Evolutionary conservation across 2,113 vertebrate species (phyloP).

Genomic region (Triplophysa tibetana): DNA sequence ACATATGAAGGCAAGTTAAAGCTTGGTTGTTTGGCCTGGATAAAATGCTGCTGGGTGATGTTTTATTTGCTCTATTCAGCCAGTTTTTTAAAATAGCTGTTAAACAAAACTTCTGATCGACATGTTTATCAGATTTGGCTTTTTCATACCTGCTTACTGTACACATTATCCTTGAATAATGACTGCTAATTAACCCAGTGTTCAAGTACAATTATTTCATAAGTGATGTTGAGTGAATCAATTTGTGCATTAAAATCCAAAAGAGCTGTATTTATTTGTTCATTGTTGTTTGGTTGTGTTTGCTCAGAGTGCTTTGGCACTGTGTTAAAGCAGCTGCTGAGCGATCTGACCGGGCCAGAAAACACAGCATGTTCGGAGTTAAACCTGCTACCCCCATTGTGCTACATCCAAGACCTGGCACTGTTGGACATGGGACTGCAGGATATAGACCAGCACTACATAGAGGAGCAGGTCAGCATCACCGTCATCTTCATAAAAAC

Average conservation of each 20-base stretch:
- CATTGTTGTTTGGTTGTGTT: conserved; percentile 10
- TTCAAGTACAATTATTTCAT: background rate
- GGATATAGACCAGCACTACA: conserved; percentile 81
- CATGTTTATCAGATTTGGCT: too few species aligned
- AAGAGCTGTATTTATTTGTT: background rate
- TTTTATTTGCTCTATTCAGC: background rate
- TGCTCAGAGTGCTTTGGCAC: conserved; percentile 77
- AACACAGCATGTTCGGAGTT: conserved; percentile 76
- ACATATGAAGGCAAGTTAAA: conserved; percentile 81
- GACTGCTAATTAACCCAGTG: background rate
- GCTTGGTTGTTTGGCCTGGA: background rate
- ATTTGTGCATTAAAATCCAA: background rate
- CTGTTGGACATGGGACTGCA: conserved; percentile 79
- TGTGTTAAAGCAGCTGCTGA: conserved; percentile 84
- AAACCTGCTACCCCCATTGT: conserved; percentile 82
- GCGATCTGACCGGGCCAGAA: conserved; percentile 82
- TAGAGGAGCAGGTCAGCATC: conserved; percentile 85
- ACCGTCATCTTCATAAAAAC: background rate
- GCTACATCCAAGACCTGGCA: conserved; percentile 81
- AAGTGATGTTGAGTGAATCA: background rate
- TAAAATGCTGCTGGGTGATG: background rate
- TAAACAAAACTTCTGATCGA: too few species aligned
- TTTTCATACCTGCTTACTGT: too few species aligned
- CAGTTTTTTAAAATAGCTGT: too few species aligned
- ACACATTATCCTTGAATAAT: background rate